Evolutionary conservation across 2,888 invertebrate genomes (phyloP), one percentile per base, ranked within the genome.

Genomic region (Creontiades dilutus): DNA sequence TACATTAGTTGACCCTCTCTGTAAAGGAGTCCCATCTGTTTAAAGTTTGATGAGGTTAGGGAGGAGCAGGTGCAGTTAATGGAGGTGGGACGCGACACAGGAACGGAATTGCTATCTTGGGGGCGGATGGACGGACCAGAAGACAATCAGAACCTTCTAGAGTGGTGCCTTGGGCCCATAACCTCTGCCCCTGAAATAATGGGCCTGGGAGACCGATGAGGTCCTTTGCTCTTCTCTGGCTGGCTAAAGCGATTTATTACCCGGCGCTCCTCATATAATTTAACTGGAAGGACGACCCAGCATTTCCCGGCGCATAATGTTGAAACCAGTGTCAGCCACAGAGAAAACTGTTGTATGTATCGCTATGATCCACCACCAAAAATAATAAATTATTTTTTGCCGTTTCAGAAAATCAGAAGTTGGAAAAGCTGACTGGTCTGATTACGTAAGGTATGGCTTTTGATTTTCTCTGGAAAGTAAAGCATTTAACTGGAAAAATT

Each of bases 21-120:
- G 19, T 9, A 23, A n/a, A 57, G 7, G 23, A 68, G 68, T 23
- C 68, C 27, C 68, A 68, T 68, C 13, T 68, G 68, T n/a, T 57
- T 57, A 68, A 68, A 27, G 23, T 23, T 68, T 23, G 23, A 68
- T 68, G 68, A 23, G 23, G 68, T 68, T 68, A 23, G 23, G 23
- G 68, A 68, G 68, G 68, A 68, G 19, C 68, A 68, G 68, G 23
- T 68, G 68, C 23, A 68, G 23, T 68, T 68, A 68, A 68, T 68
- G 68, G 68, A 68, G 23, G 68, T 12, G 23, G 23, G 27, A 23
- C 23, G 23, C 61, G 61, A 68, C 52, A 19, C 68, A 5, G 52
- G 52, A 52, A 7, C 37, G 57, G 57, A 68, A 68, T 68, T 23
- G 19, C 57, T n/a, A 13, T 23, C 68, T 11, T 68, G 68, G 68